Base-by-base conservation (phyloP, 2,113 vertebrate species). In the Corydoras sp. region DNA sequence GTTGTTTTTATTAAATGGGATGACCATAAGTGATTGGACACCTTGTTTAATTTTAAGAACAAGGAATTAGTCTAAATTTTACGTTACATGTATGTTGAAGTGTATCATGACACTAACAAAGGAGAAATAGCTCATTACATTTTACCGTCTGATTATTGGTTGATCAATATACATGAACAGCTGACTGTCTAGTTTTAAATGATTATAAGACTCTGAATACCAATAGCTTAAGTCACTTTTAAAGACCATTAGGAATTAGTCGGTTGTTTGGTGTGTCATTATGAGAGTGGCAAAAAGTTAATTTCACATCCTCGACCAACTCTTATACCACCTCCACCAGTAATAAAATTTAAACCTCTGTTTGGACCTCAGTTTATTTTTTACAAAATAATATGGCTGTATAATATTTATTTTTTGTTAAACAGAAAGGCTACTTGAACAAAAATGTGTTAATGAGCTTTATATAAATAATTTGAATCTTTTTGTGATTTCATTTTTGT, bases 131-230 rank as follows among this genome's bases (percentile, higher is more conserved):
- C 48, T 9, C 62, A 72, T 65, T 65, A 59, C 29, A 12, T 62
- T 66, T 65, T 56, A 66, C 58, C 59, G 60, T 7, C 29, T 60
- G 10, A 73, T 67, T 67, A 67, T 61, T 64, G 29, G 71, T 67
- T 67, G 64, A 61, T 67, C 31, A n/a, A n/a, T n/a, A n/a, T n/a
- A n/a, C 60, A 32, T 51, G 48, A 67, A 18, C 72, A 67, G 58
- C 49, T 67, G 58, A 67, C 51, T 54, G 10, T 43, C 56, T 73
- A 35, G 14, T 48, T 67, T 73, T 70, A 51, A 67, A 67, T 48
- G 58, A 62, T n/a, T 13, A 32, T 4, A 53, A 61, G 8, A 10
- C 56, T 35, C 64, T 61, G n/a, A 12, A 14, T 56, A 0, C 30
- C 64, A 29, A 54, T 66, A 54, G 65, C 51, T n/a, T 59, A 29